A percentile compares a stretch with the other conserved stretches of the same genome.
Evolutionary conservation across 2,113 vertebrate species (phyloP).

Genomic region (Cariama cristata): DNA sequence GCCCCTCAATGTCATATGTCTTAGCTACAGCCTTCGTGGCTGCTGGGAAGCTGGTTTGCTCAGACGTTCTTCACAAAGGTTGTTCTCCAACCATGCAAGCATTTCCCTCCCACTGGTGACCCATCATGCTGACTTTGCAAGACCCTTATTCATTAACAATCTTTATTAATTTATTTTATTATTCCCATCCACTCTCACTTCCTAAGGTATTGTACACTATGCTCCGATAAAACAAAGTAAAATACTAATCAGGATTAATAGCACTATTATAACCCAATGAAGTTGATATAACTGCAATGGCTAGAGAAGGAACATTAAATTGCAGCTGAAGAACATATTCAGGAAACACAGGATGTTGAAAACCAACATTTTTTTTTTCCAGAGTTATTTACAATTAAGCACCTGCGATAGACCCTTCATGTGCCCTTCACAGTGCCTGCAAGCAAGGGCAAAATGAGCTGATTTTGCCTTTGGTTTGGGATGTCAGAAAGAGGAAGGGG

Average conservation of each 20-base stretch:
- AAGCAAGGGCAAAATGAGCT: background rate
- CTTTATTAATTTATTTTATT: background rate
- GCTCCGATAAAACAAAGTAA: background rate
- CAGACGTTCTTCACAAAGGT: background rate
- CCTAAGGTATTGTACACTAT: background rate
- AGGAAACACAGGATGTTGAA: background rate
- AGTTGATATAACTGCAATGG: background rate
- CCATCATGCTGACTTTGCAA: background rate
- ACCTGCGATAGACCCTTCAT: background rate
- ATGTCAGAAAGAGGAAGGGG: background rate
- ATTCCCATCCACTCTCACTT: background rate
- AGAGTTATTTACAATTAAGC: background rate
- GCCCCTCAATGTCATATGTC: background rate
- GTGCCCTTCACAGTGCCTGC: background rate
- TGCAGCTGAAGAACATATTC: background rate
- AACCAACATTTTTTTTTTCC: background rate
- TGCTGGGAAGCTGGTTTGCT: background rate
- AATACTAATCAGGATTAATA: background rate
- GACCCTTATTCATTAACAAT: background rate
- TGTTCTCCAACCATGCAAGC: background rate
- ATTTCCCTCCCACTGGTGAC: background rate
- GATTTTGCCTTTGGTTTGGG: background rate
- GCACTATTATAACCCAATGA: background rate
- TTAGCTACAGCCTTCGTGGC: background rate
- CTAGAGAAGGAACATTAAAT: background rate